Percentiles rank a stretch among this genome's conserved stretches.
phyloP scores from a whole-genome alignment of 2,888 invertebrate species.

The Odontocolon sp. region DNA sequence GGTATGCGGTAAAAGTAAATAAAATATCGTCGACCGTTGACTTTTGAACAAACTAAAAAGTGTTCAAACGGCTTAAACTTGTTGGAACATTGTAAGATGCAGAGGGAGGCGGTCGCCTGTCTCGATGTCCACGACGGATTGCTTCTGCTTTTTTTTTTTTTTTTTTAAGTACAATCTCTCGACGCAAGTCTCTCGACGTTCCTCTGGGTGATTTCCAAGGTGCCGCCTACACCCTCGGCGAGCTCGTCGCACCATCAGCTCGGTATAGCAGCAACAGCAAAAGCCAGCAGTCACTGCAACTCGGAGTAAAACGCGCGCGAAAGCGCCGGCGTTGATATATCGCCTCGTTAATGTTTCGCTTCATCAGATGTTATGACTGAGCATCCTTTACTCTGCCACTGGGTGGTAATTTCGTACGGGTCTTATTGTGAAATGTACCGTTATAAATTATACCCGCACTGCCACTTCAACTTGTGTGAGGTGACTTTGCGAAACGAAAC shows the following conservation, averaged over 20 bases:
- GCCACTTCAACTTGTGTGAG: slow-evolving; percentile 45
- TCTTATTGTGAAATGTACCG: slow-evolving; percentile 75
- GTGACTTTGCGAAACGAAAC: slow-evolving; percentile 63
- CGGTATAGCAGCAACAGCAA: slow-evolving; percentile 20
- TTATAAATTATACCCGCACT: slow-evolving; percentile 69
- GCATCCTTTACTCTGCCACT: slow-evolving; percentile 76
- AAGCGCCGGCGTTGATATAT: slow-evolving; percentile 72
- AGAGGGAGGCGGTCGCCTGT: not conserved
- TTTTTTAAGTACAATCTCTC: no score
- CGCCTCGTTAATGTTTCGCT: slow-evolving; percentile 79
- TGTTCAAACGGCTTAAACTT: not conserved
- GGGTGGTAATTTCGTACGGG: slow-evolving; percentile 77
- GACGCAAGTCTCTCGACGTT: slow-evolving; percentile 54
- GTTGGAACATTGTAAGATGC: not conserved
- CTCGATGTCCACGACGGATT: slow-evolving; percentile 63
- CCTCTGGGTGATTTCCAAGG: slow-evolving; percentile 75
- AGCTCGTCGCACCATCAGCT: slow-evolving; percentile 45
- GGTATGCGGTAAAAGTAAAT: not conserved
- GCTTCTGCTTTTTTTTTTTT: slow-evolving; percentile 73
- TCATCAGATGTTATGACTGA: slow-evolving; percentile 79
- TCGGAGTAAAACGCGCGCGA: slow-evolving; percentile 44
- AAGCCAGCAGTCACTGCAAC: slow-evolving; percentile 60
- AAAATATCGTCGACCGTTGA: not conserved
- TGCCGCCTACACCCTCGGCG: slow-evolving; percentile 69
- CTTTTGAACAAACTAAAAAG: not conserved